Percentiles rank a stretch among this genome's conserved stretches.
Evolutionary conservation across 2,797 vertebrate genomes (phyloP).

Genomic region (Mallotus villosus): DNA sequence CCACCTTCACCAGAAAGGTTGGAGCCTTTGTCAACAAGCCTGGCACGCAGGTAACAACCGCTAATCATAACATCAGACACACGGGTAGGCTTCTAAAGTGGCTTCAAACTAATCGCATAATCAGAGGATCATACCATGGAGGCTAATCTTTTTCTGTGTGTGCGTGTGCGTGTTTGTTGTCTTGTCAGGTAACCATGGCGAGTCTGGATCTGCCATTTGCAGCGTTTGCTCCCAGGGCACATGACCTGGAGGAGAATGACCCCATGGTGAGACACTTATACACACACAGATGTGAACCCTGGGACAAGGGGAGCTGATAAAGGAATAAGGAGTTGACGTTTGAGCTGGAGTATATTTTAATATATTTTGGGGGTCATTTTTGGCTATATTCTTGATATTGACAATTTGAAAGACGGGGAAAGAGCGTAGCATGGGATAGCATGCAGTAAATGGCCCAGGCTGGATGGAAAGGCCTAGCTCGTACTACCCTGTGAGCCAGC

Average conservation of each 20-base stretch:
- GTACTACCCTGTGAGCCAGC: no score
- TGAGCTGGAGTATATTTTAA: no score
- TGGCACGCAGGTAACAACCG: conserved; percentile 67
- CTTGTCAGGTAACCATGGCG: conserved; percentile 82
- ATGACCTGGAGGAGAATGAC: conserved; percentile 89
- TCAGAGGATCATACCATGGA: no score
- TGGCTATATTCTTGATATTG: no score
- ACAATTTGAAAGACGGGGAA: no score
- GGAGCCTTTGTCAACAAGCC: conserved; percentile 98
- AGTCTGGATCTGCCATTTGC: conserved; percentile 96
- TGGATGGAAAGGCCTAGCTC: no score
- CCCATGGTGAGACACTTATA: conserved; percentile 84
- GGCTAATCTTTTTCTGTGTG: no score
- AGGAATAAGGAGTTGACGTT: background rate
- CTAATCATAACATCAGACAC: background rate
- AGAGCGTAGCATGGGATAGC: no score
- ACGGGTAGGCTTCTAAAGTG: background rate
- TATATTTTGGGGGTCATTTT: no score
- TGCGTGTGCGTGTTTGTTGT: conserved; percentile 9
- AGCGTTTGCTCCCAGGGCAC: conserved; percentile 89
- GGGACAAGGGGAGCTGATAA: background rate
- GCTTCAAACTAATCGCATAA: background rate
- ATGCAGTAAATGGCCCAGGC: no score
- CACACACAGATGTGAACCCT: background rate
- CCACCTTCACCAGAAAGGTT: conserved; percentile 89